Base-by-base conservation (phyloP, 2,888 invertebrate genomes). In the Leucophenga montana region DNA sequence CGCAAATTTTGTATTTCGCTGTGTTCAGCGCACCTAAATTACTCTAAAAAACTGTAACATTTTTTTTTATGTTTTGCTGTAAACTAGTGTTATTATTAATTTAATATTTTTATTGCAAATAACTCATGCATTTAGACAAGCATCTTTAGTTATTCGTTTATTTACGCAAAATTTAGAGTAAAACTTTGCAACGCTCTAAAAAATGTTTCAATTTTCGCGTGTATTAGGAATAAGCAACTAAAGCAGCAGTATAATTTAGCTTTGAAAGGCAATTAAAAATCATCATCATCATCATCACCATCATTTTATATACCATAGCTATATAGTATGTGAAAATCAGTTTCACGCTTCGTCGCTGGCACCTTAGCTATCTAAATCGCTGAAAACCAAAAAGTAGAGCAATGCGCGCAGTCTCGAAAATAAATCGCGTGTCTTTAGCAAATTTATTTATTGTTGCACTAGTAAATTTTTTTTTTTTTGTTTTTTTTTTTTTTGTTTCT, bases 61-160 rank as follows among this genome's bases (percentile, higher is more conserved):
- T 68, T 61, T 33, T 39, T 56, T 57, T 64, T n/a, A 61, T 61
- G 39, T 70, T 53, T 16, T n/a, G n/a, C n/a, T n/a, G n/a, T n/a
- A n/a, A n/a, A 39, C 8, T 39, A 27, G 2, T 27, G 4, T 27
- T 27, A 2, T 27, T 27, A 27, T 27, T 27, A 27, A 27, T 22
- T 33, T 11, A 22, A 33, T 39, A 67, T 66, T 39, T 27, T 31
- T 39, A n/a, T 6, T 53, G 9, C 13, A 56, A 18, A 66, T 53
- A 56, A 48, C 18, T 48, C 18, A 57, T 11, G 48, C 48, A 67
- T 48, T 44, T 67, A 39, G 4, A 67, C 46, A 57, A n/a, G 46
- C 46, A 39, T 39, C 11, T 39, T 39, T 11, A 39, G 39, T 39
- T 39, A 39, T 3, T 39, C 39, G 39, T 50, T 50, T 50, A 50